Evolutionary conservation across 2,797 vertebrate genomes (phyloP).

Genomic region (Ptychobarbus kaznakovi): DNA sequence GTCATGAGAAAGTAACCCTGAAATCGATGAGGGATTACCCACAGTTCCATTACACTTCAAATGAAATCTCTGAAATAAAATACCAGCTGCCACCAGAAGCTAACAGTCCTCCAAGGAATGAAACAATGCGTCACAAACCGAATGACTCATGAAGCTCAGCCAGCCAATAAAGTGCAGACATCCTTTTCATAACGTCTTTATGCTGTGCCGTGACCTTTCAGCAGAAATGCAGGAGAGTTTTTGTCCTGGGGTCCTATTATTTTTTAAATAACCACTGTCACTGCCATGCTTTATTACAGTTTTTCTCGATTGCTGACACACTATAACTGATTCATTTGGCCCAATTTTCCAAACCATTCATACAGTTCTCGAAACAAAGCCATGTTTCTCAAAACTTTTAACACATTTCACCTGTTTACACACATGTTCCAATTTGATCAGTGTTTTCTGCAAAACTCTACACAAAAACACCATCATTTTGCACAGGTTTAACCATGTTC

Average conservation of each 20-base stretch:
- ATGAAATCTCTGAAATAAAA: slow-evolving; percentile 25
- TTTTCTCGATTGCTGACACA: too few species aligned
- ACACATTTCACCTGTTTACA: too few species aligned
- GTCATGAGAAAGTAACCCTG: slow-evolving; percentile 1
- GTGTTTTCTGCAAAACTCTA: too few species aligned
- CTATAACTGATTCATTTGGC: too few species aligned
- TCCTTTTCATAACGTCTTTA: slow-evolving; percentile 22
- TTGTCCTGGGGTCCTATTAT: neutral
- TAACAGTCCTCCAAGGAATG: neutral
- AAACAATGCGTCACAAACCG: neutral
- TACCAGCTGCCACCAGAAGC: slow-evolving; percentile 8
- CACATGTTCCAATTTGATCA: too few species aligned
- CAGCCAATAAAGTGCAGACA: slow-evolving; percentile 14
- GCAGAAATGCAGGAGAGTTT: neutral
- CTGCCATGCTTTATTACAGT: neutral
- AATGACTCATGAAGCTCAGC: slow-evolving; percentile 38
- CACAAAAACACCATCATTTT: too few species aligned
- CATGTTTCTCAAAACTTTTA: too few species aligned
- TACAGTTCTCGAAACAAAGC: too few species aligned
- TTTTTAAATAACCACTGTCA: neutral
- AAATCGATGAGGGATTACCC: slow-evolving; percentile 15
- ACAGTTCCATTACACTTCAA: slow-evolving; percentile 1
- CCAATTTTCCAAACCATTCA: too few species aligned
- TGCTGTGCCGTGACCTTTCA: slow-evolving; percentile 7
- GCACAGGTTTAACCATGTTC: too few species aligned